Base-by-base conservation (phyloP, 2,113 vertebrate species). In the Origma solitaria region DNA sequence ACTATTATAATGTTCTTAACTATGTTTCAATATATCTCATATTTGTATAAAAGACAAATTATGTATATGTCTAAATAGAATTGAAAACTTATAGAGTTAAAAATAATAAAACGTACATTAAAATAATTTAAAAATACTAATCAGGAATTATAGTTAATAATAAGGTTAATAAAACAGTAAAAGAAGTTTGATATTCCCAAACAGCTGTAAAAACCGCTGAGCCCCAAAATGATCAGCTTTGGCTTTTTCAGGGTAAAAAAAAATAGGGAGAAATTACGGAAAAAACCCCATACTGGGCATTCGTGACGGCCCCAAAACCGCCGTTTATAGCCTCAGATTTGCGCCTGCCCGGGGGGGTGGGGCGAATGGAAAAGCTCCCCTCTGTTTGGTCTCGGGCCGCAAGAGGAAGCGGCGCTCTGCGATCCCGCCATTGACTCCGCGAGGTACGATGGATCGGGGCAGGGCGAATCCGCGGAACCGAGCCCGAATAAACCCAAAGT, bases 281-380 rank as follows among this genome's bases (percentile, higher is more conserved):
- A 49, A 57, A 37, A 5, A 4, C 3, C 4, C 2, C 40, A 6
- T 47, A 47, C 5, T 6, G 21, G n/a, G 25, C 31, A 6, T 86
- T 37, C 3, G 5, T 28, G 8, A 31, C 4, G 15, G 15, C 9
- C 8, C 1, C 3, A 13, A 70, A 57, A 28, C 0, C 7, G 5
- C 25, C 15, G 2, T 31, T 45, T 33, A 21, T 1, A 37, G 22
- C 13, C 45, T 8, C 28, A 16, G 37, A 11, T 22, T 27, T 27
- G 23, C 42, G 20, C 9, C 20, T 9, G 0, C 1, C 15, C 1
- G 2, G 15, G 19, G 38, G 13, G 5, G 3, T 14, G n/a, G 31
- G 31, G 31, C 19, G 19, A 31, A 30, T 47, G 27, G 23, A 3
- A 58, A 42, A 12, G 28, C 0, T 30, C 7, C 12, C 0, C 18